phyloP scores from a whole-genome alignment of 1,140 invertebrate species.

The Dreissena rostriformis region DNA sequence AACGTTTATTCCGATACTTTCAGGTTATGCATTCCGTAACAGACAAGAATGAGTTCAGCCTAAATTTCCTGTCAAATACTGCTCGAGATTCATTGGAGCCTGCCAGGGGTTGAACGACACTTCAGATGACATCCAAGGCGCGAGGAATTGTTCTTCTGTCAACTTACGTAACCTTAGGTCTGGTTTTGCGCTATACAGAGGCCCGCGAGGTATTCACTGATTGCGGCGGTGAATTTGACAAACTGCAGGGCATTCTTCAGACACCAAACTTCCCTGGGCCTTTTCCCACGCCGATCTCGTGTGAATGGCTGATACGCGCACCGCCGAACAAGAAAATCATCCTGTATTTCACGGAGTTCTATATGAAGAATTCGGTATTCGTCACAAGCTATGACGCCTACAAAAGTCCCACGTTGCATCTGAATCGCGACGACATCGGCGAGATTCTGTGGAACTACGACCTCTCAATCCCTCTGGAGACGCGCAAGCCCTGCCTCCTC shows the following conservation, averaged over 20 bases:
- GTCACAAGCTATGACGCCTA: constrained; percentile 90
- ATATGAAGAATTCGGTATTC: constrained; percentile 89
- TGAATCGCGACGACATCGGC: constrained; percentile 71
- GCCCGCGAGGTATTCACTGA: constrained; percentile 52
- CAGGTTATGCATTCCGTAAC: too few species aligned
- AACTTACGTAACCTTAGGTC: too few species aligned
- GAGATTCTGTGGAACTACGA: constrained; percentile 79
- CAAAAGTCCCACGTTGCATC: constrained; percentile 62
- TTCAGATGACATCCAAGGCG: too few species aligned
- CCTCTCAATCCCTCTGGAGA: constrained; percentile 81
- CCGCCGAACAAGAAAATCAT: constrained; percentile 85
- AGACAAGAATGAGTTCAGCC: too few species aligned
- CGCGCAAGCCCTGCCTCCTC: constrained; percentile 89
- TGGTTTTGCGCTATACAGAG: too few species aligned
- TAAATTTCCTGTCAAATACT: too few species aligned
- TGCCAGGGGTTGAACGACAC: too few species aligned
- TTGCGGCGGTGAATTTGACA: constrained; percentile 67
- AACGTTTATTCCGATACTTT: too few species aligned
- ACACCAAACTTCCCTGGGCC: constrained; percentile 91
- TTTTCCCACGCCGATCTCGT: constrained; percentile 90
- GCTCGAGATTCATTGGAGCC: too few species aligned
- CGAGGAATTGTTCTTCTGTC: too few species aligned
- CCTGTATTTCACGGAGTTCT: constrained; percentile 93
- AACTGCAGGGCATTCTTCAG: constrained; percentile 83
- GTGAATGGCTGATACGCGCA: constrained; percentile 93